Base-by-base conservation (phyloP, 2,797 vertebrate species). In the Hypotaenidia philippensis region DNA sequence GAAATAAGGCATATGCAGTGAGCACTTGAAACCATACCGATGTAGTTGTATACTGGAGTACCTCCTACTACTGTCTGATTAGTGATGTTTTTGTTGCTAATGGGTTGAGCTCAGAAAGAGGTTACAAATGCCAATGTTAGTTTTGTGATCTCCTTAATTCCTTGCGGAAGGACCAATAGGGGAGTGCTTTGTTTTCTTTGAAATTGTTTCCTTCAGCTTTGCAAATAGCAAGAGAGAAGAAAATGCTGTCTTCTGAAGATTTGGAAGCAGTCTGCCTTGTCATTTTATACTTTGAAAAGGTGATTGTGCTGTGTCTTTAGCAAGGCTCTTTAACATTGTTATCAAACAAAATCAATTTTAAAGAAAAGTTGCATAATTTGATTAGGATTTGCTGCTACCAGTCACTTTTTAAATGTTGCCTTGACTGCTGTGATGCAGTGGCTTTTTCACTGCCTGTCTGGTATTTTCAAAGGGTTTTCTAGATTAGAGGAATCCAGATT, bases 121-220 rank as follows among this genome's bases (percentile, higher is more conserved):
- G 15, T 83, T 92, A 78, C 66, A 83, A 87, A 86, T 44, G n/a
- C 49, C 88, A 57, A 47, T 38, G 57, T 56, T 74, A 32, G n/a
- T 56, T 89, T 81, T 95, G 61, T 78, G 69, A 29, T 91, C 31
- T 80, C 69, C 84, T 81, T 75, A 68, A 47, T 87, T 88, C 77
- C 60, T 83, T 85, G 49, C 56, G 50, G 70, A 82, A 82, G 21
- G 50, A 52, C 47, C 50, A 41, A 31, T 17, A 36, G 26, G 8
- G 52, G 17, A 2, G 5, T 47, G 23, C 31, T 74, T 89, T 84
- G 44, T 82, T 89, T 81, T 65, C 16, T 69, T 91, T 76, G 65
- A 78, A 81, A 59, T 70, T 17, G 15, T 87, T 89, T 87, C 45
- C 47, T 85, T 91, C 66, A 31, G 36, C 61, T 61, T 92, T 83